phyloP scores from a whole-genome alignment of 1,140 invertebrate genomes.

The Drosophila ogumai region DNA sequence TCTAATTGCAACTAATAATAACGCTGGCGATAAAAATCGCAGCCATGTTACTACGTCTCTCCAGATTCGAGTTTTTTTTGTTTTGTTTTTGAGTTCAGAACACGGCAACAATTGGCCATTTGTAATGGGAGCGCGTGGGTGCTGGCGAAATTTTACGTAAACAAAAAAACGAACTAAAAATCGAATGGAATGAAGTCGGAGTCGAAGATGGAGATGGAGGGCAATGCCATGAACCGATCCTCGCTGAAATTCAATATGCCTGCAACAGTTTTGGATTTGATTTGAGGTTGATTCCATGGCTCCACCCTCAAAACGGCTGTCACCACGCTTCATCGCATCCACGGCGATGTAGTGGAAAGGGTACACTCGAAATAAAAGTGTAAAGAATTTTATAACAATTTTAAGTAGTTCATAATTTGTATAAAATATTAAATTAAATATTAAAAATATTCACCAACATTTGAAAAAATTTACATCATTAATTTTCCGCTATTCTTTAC shows the following conservation, averaged over 20 bases:
- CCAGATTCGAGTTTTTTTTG: conserved; percentile 5
- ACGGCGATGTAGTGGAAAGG: conserved; percentile 18
- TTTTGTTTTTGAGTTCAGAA: conserved; percentile 18
- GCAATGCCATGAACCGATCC: conserved; percentile 54
- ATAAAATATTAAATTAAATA: too few relatives aligned
- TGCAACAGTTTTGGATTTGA: conserved; percentile 44
- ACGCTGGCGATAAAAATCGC: conserved; percentile 70
- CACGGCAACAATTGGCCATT: conserved; percentile 63
- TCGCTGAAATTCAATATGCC: conserved; percentile 71
- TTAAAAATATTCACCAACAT: too few relatives aligned
- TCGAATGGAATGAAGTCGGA: conserved; percentile 27
- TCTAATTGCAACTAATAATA: conserved; percentile 84
- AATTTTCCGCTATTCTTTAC: too few relatives aligned
- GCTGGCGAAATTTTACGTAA: conserved; percentile 15
- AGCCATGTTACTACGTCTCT: conserved; percentile 26
- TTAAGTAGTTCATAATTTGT: too few relatives aligned
- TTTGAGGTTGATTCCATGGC: conserved; percentile 55
- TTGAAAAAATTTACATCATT: too few relatives aligned
- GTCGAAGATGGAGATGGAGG: conserved; percentile 9
- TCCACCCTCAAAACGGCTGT: conserved; percentile 78
- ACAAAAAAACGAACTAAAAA: conserved; percentile 6
- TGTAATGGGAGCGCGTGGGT: conserved; percentile 55
- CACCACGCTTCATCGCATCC: conserved; percentile 67
- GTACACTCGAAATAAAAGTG: conserved; percentile 9
- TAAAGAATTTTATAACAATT: too few relatives aligned